phyloP scores from a whole-genome alignment of 2,888 invertebrate genomes.

The Drosophila greeni region DNA sequence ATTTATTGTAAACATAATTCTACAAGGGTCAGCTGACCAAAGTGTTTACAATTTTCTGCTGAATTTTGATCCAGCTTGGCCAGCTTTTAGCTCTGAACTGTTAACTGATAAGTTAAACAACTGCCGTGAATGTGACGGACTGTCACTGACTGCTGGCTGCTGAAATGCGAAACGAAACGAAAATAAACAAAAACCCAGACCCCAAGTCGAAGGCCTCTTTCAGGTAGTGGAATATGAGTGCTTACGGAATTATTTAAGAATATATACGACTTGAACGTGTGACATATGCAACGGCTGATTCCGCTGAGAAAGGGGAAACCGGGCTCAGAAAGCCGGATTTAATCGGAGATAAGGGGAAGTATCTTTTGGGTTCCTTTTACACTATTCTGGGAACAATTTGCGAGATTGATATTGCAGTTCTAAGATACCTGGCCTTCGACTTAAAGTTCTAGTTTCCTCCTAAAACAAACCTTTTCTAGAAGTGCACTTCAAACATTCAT shows the following conservation, averaged over 20 bases:
- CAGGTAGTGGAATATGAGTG: slow-evolving; percentile 32
- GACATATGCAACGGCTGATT: slow-evolving; percentile 18
- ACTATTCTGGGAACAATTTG: neutral
- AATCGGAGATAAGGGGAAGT: neutral
- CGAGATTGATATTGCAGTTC: neutral
- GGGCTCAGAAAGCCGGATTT: neutral
- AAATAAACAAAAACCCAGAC: slow-evolving; percentile 33
- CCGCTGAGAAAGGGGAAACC: slow-evolving; percentile 6
- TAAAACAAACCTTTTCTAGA: neutral
- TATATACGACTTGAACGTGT: slow-evolving; percentile 11
- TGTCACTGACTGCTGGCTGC: slow-evolving; percentile 20
- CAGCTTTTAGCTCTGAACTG: slow-evolving; percentile 57
- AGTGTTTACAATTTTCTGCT: slow-evolving; percentile 28
- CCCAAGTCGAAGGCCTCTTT: slow-evolving; percentile 14
- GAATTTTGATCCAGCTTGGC: slow-evolving; percentile 46
- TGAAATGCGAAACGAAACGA: slow-evolving; percentile 39
- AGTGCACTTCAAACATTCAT: slow-evolving; percentile 14
- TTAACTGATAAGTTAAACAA: slow-evolving; percentile 73
- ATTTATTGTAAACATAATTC: slow-evolving; percentile 7
- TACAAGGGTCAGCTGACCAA: slow-evolving; percentile 48
- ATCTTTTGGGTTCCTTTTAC: neutral
- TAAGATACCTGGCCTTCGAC: neutral
- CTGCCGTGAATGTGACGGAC: slow-evolving; percentile 42
- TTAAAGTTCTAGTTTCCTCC: neutral
- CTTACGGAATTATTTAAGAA: slow-evolving; percentile 22